A percentile compares a stretch with the other conserved stretches of the same genome.
phyloP scores from a whole-genome alignment of 2,888 invertebrate genomes.

The Euphydryas editha region DNA sequence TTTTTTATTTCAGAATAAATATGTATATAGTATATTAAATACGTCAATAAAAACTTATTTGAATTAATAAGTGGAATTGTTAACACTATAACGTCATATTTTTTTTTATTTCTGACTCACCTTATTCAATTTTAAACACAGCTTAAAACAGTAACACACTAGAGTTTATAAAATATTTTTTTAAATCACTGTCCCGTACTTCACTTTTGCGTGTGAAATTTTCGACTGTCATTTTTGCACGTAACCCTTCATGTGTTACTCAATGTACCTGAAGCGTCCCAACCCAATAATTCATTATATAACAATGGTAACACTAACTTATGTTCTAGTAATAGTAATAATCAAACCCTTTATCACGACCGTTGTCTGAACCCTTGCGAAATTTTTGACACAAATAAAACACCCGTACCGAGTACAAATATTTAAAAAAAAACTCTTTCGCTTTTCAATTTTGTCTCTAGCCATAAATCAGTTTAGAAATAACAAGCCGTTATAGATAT shows the following conservation, averaged over 20 bases:
- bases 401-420: slow-evolving; percentile 81
- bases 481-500: slow-evolving; percentile 70
- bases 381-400: slow-evolving; percentile 81
- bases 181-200: slow-evolving; percentile 59
- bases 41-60: no score
- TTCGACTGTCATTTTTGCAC: slow-evolving; percentile 71
- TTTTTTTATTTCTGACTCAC: not conserved
- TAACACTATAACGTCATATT: no score
- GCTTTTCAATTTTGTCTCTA: slow-evolving; percentile 74
- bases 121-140: not conserved
- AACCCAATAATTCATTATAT: slow-evolving; percentile 82
- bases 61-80: no score
- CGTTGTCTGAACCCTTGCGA: slow-evolving; percentile 77
- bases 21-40: no score
- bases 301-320: slow-evolving; percentile 78
- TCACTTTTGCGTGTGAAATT: slow-evolving; percentile 77
- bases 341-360: slow-evolving; percentile 70
- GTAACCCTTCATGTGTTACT: slow-evolving; percentile 78
- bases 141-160: not conserved
- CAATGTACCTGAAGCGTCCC: slow-evolving; percentile 82
- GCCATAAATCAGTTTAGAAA: slow-evolving; percentile 78
- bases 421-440: slow-evolving; percentile 70
- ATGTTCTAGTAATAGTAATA: slow-evolving; percentile 79
- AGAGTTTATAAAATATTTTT: slow-evolving; percentile 1
- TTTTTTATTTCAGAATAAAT: no score